Evolutionary conservation across 2,888 invertebrate species (phyloP).

Genomic region (Anthophora plumipes): DNA sequence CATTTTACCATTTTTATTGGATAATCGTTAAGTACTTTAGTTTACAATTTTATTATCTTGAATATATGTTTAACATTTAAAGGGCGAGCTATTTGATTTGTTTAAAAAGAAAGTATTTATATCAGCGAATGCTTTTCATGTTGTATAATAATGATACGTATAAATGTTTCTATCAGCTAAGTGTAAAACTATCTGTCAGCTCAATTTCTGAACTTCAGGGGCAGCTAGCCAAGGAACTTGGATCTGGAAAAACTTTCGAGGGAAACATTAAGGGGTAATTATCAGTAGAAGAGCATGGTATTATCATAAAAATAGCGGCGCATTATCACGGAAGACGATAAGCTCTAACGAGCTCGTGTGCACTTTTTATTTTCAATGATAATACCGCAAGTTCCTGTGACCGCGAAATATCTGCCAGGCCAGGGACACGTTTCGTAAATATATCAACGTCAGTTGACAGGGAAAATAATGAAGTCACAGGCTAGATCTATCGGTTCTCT

Average conservation of each 20-base stretch:
- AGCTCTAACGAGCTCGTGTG: constrained; percentile 36
- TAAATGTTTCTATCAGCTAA: too few relatives aligned
- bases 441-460: constrained; percentile 54
- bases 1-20: too few relatives aligned
- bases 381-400: constrained; percentile 7
- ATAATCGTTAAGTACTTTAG: too few relatives aligned
- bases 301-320: constrained; percentile 46
- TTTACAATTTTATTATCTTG: too few relatives aligned
- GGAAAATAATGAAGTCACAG: constrained; percentile 60
- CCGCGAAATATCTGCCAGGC: constrained; percentile 58
- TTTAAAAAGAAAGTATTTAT: too few relatives aligned
- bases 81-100: too few relatives aligned
- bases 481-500: constrained; percentile 23
- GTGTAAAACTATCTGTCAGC: not conserved
- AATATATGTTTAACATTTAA: too few relatives aligned
- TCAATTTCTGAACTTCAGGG: constrained; percentile 6
- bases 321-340: constrained; percentile 44
- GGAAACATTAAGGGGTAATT: constrained; percentile 46
- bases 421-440: constrained; percentile 45
- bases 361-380: constrained; percentile 53
- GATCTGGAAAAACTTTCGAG: constrained; percentile 21
- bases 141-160: too few relatives aligned
- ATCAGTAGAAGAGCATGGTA: constrained; percentile 8
- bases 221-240: constrained; percentile 30
- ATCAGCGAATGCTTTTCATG: too few relatives aligned